Evolutionary conservation across 2,797 vertebrate species (phyloP).

Genomic region (Rhynchotus rufescens): DNA sequence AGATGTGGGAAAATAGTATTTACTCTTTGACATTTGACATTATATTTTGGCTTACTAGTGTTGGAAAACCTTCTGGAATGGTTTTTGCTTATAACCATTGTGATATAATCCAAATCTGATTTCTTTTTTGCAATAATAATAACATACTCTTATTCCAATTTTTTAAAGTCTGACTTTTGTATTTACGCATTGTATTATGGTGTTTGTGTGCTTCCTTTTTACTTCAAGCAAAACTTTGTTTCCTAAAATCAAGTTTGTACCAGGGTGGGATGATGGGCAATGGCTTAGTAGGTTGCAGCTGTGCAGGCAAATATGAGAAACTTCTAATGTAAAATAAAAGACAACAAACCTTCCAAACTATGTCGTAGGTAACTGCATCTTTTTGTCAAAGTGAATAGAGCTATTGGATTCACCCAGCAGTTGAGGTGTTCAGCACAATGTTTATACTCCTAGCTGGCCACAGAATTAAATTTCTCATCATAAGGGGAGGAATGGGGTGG

Average conservation of each 20-base stretch:
- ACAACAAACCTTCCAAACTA: not conserved
- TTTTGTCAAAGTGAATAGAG: not conserved
- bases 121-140: not conserved
- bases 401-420: not conserved
- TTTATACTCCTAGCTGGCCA: not conserved
- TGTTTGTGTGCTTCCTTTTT: not conserved
- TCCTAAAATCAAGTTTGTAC: not conserved
- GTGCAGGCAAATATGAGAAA: not conserved
- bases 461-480: not conserved
- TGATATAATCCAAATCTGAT: not conserved
- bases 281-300: not conserved
- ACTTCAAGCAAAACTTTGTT: constrained; percentile 25
- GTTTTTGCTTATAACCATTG: not conserved
- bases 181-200: not conserved
- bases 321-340: not conserved
- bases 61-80: not conserved
- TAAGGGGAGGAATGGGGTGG: not conserved
- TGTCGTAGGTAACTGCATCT: not conserved
- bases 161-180: not conserved
- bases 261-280: not conserved
- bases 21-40: not conserved
- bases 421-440: not conserved
- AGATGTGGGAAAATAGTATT: not conserved
- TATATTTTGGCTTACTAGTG: not conserved
- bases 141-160: not conserved